Base-by-base conservation (phyloP, 92 coral and sea anemone genomes). In the Paramuricea clavata region DNA sequence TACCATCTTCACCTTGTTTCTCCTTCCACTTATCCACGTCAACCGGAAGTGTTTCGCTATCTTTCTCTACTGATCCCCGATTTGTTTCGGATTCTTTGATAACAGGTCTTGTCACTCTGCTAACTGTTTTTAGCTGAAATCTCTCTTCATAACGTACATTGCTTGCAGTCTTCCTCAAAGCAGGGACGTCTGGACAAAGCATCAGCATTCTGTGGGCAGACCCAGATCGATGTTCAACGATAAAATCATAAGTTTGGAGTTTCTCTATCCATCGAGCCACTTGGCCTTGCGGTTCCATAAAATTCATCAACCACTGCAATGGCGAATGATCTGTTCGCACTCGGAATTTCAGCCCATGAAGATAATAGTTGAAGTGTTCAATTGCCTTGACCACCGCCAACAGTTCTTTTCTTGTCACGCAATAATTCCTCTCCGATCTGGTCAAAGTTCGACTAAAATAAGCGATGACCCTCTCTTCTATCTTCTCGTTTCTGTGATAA, bases 81-180 rank as follows among this genome's bases (percentile, higher is more conserved):
- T 12, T 42, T 6, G 49, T 5, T 12, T 42, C 12, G 6, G 6
- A 6, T 42, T 12, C 6, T 5, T 42, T 6, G 12, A 5, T 42
- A 5, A 12, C 49, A 6, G 6, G 6, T 42, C 49, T 42, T 12
- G 49, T 42, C 49, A 42, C 49, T 42, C 49, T 42, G n/a, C n/a
- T n/a, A n/a, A n/a, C n/a, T n/a, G n/a, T n/a, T n/a, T n/a, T n/a
- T n/a, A n/a, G n/a, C n/a, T n/a, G n/a, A n/a, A n/a, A n/a, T n/a
- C n/a, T 57, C 47, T 78, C 83, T 73, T 56, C 72, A 34, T 78
- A 73, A 78, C 27, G 69, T 71, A 33, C 50, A 28, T n/a, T 81
- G 76, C 12, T 17, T 23, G 85, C 85, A 81, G 1, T 81, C n/a
- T n/a, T n/a, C n/a, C n/a, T n/a, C n/a, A n/a, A n/a, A n/a, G n/a